These are phyloP conservation scores for Cygnus atratus DNA, from an alignment of 2,113 vertebrate genomes.

Conservation along the genomic window DNA sequence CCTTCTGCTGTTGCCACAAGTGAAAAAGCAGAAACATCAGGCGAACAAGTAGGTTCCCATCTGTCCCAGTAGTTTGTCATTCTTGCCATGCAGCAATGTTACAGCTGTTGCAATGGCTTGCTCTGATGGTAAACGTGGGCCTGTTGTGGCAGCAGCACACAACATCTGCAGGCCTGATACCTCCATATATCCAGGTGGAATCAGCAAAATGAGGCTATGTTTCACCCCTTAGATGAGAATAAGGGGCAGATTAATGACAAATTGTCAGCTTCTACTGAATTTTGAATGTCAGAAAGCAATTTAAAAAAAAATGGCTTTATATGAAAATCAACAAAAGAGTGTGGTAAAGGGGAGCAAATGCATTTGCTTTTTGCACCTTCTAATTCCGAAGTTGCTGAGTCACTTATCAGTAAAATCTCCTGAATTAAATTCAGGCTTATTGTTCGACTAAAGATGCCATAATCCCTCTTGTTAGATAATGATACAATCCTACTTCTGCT, in stretches of 20 bases:
- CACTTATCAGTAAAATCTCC: neutral
- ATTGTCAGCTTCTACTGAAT: neutral
- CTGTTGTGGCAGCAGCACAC: neutral
- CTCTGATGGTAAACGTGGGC: neutral
- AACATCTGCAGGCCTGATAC: neutral
- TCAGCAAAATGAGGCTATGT: neutral
- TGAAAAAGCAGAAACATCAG: neutral
- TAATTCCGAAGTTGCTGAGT: neutral
- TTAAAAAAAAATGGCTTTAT: neutral
- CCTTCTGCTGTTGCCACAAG: neutral
- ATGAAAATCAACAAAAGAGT: neutral
- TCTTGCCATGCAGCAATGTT: too few relatives aligned
- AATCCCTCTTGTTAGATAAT: neutral
- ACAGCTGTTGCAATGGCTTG: neutral
- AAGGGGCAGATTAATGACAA: neutral
- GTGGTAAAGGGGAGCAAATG: neutral
- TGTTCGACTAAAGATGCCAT: neutral
- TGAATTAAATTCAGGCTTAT: neutral
- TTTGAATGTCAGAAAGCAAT: neutral
- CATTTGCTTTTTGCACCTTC: neutral
- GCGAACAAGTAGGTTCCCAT: neutral
- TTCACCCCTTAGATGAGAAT: neutral
- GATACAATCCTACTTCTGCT: neutral
- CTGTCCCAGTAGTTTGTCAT: neutral
- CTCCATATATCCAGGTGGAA: neutral